These are phyloP conservation scores for Tolmerus cingulatus DNA, from an alignment of 2,888 invertebrate species.

Conservation along the genomic window DNA sequence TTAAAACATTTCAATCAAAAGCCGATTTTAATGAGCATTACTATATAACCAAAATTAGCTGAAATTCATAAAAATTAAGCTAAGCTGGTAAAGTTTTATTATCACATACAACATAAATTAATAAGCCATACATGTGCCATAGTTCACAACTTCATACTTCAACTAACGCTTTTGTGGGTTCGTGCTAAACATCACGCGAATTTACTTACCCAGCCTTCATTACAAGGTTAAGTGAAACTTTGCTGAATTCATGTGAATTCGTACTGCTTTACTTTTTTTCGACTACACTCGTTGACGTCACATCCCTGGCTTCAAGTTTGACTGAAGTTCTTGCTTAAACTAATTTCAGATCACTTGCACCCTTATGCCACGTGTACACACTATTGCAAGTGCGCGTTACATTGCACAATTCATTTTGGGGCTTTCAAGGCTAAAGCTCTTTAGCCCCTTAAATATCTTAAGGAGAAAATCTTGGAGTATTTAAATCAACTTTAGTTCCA, in stretches of 20 bases:
- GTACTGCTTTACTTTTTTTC: not conserved
- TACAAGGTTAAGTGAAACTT: not conserved
- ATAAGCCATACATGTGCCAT: too few relatives aligned
- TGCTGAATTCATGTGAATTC: not conserved
- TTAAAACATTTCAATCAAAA: too few relatives aligned
- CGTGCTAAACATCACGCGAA: not conserved
- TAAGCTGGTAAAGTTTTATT: too few relatives aligned
- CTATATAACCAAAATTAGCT: too few relatives aligned
- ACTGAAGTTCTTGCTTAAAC: not conserved
- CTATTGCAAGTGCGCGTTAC: not conserved
- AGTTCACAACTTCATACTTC: too few relatives aligned
- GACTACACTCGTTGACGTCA: not conserved
- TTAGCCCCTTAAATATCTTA: not conserved
- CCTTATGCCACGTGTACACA: not conserved
- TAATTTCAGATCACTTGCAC: not conserved
- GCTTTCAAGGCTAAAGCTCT: not conserved
- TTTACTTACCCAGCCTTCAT: not conserved
- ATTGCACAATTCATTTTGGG: not conserved
- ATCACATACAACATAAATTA: too few relatives aligned
- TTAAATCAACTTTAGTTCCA: not conserved
- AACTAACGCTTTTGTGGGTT: too few relatives aligned
- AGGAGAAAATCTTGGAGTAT: not conserved
- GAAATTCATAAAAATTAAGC: too few relatives aligned
- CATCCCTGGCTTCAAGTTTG: not conserved
- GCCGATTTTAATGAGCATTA: too few relatives aligned